Evolutionary conservation across 2,113 vertebrate genomes (phyloP).

Genomic region (Puffinus mauretanicus): DNA sequence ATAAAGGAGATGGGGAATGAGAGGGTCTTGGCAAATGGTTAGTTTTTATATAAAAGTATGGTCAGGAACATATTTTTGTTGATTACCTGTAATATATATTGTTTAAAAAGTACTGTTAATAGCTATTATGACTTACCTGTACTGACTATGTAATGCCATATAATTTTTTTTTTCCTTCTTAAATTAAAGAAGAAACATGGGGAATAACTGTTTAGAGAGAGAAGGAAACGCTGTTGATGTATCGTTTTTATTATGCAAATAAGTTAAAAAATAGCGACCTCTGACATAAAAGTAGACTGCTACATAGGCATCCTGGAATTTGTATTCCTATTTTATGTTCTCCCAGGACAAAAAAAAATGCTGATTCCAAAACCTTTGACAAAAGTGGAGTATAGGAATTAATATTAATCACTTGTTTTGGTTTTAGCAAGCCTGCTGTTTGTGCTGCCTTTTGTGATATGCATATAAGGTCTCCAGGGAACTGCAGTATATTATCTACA

Average conservation of each 20-base stretch:
- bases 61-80: background rate
- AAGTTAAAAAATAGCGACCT: background rate
- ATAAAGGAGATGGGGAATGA: background rate
- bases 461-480: slow-evolving; percentile 37
- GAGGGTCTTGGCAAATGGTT: background rate
- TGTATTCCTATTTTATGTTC: slow-evolving; percentile 20
- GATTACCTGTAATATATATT: background rate
- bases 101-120: background rate
- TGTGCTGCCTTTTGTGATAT: slow-evolving; percentile 65
- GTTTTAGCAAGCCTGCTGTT: slow-evolving; percentile 54
- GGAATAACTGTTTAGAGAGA: background rate
- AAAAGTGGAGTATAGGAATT: slow-evolving; percentile 54
- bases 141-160: background rate
- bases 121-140: background rate
- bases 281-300: background rate
- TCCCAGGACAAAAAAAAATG: slow-evolving; percentile 32
- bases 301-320: background rate
- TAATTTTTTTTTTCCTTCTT: background rate
- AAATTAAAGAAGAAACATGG: background rate
- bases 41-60: background rate
- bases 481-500: slow-evolving; percentile 20
- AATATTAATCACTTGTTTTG: slow-evolving; percentile 72
- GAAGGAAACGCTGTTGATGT: background rate
- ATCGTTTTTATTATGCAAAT: background rate
- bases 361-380: slow-evolving; percentile 49